Evolutionary conservation across 2,888 invertebrate genomes (phyloP).

Genomic region (Drosophila cognata): DNA sequence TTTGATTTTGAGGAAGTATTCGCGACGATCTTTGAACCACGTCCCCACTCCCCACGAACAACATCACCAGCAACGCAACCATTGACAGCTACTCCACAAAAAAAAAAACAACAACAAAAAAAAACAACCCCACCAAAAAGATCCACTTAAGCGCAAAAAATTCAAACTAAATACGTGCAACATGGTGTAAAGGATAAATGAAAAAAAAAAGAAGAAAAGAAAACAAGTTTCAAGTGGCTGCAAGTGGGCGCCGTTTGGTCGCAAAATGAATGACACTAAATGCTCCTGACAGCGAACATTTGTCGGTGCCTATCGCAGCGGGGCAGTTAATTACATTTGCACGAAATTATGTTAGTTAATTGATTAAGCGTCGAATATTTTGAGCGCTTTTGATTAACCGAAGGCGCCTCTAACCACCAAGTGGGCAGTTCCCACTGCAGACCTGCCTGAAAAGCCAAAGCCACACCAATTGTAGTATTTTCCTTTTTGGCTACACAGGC

Average conservation of each 20-base stretch:
- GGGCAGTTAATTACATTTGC: conserved; percentile 79
- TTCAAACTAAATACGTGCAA: conserved; percentile 20
- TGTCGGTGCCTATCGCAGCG: conserved; percentile 68
- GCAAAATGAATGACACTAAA: conserved; percentile 77
- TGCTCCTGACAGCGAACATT: conserved; percentile 77
- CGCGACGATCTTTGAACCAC: conserved; percentile 36
- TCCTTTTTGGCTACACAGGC: conserved; percentile 2
- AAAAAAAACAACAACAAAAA: background rate
- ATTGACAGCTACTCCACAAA: background rate
- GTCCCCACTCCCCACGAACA: background rate
- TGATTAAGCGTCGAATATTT: conserved; percentile 70
- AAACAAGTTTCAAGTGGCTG: conserved; percentile 53
- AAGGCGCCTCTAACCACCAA: conserved; percentile 8
- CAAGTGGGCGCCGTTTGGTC: conserved; percentile 67
- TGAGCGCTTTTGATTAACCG: conserved; percentile 48
- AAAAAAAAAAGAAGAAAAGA: conserved; percentile 26
- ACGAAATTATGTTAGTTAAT: conserved; percentile 76
- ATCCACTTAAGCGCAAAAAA: conserved; percentile 33
- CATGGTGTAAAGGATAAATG: conserved; percentile 7
- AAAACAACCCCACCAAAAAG: conserved; percentile 16
- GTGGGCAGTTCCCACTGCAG: conserved; percentile 29
- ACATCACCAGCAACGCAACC: conserved; percentile 2
- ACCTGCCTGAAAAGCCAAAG: conserved; percentile 58
- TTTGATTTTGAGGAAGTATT: conserved; percentile 71
- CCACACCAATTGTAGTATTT: conserved; percentile 43